phyloP scores from a whole-genome alignment of 2,888 invertebrate species.

The Scaptomyza polygonia region DNA sequence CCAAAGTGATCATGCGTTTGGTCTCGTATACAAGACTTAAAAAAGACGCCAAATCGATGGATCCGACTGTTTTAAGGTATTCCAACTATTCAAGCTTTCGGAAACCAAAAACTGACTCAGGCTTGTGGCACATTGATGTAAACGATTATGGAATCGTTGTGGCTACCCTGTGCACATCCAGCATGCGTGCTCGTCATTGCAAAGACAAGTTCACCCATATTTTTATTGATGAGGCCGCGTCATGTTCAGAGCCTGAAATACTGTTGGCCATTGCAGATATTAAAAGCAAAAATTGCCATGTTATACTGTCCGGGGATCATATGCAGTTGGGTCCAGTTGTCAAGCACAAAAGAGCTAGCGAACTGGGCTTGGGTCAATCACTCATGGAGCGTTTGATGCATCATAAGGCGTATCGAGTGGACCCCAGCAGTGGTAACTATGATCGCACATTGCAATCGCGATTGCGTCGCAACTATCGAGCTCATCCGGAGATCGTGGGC shows the following conservation, averaged over 20 bases:
- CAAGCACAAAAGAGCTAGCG: constrained; percentile 77
- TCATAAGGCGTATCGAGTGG: constrained; percentile 82
- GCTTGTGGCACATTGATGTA: constrained; percentile 57
- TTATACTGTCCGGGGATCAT: constrained; percentile 90
- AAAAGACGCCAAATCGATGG: constrained; percentile 69
- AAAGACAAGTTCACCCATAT: constrained; percentile 85
- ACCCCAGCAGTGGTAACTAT: constrained; percentile 68
- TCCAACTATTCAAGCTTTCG: constrained; percentile 78
- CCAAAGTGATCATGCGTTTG: constrained; percentile 83
- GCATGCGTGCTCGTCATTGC: constrained; percentile 67
- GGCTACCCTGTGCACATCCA: constrained; percentile 87
- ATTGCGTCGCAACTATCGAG: constrained; percentile 90
- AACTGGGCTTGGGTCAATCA: constrained; percentile 84
- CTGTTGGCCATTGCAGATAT: constrained; percentile 86
- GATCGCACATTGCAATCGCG: constrained; percentile 89
- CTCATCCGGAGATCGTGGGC: constrained; percentile 87
- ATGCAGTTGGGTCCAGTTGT: constrained; percentile 89
- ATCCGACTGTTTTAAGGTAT: constrained; percentile 73
- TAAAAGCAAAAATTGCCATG: constrained; percentile 83
- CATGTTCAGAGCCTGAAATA: constrained; percentile 89
- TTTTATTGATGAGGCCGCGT: constrained; percentile 91
- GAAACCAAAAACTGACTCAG: not conserved
- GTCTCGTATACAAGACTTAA: constrained; percentile 79
- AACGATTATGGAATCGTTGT: constrained; percentile 86
- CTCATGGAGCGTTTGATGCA: constrained; percentile 89